Percentiles rank a stretch among this genome's conserved stretches.
Conservation (phyloP, 2,797 vertebrate genomes). For the Labeo calbasu region DNA sequence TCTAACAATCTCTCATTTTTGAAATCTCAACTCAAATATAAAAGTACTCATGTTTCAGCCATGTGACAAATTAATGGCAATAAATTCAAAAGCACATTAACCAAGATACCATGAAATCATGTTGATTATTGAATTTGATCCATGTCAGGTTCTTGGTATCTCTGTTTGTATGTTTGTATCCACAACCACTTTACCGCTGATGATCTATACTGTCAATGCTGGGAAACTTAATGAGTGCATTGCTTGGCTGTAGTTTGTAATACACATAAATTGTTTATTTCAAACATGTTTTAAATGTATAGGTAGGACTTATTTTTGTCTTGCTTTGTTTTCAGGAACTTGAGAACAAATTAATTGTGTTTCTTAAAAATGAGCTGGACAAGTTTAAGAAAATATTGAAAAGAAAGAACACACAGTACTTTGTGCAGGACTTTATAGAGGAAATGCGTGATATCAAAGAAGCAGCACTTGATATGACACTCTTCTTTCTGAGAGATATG, state of each 20-base stretch:
- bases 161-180: no score
- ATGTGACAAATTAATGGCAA: no score
- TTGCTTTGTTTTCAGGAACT: slow-evolving; percentile 15
- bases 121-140: no score
- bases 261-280: neutral
- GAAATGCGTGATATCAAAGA: slow-evolving; percentile 27
- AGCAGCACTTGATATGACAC: slow-evolving; percentile 39
- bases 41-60: no score
- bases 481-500: slow-evolving; percentile 29
- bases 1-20: no score
- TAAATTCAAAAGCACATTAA: no score
- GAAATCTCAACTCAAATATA: no score
- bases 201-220: neutral
- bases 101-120: no score
- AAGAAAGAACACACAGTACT: slow-evolving; percentile 34
- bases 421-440: neutral
- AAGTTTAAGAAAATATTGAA: slow-evolving; percentile 43
- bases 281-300: neutral
- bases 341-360: slow-evolving; percentile 14
- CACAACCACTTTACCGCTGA: no score
- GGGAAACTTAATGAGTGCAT: neutral
- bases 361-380: slow-evolving; percentile 41
- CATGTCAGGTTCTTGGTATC: no score
- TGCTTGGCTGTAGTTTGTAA: neutral
- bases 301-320: neutral